These are phyloP conservation scores for Caenorhabditis japonica DNA, from an alignment of 2,888 invertebrate species.

Conservation along the genomic window DNA sequence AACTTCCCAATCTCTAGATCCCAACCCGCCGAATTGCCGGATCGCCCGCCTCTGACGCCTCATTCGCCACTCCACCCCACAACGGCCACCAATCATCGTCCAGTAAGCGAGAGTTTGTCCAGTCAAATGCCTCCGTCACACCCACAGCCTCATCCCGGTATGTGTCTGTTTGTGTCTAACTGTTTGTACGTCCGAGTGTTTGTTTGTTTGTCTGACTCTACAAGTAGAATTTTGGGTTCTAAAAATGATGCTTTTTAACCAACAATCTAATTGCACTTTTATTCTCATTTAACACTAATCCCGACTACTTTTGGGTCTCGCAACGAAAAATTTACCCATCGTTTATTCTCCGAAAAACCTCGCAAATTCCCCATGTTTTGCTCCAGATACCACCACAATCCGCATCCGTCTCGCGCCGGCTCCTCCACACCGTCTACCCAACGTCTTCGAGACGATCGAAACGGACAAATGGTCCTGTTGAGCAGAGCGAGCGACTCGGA, in stretches of 20 bases:
- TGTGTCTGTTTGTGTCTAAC: conserved; percentile 2
- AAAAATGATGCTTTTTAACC: no score
- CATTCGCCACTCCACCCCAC: not conserved
- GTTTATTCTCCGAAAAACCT: not conserved
- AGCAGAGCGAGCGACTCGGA: conserved; percentile 53
- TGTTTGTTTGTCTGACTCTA: no score
- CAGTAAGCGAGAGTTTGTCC: conserved; percentile 26
- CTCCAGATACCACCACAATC: conserved; percentile 31
- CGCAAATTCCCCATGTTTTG: not conserved
- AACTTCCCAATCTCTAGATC: no score
- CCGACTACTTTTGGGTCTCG: no score
- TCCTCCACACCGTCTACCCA: conserved; percentile 32
- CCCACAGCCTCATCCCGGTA: conserved; percentile 5
- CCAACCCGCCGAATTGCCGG: conserved; percentile 37
- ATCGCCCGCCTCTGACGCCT: conserved; percentile 23
- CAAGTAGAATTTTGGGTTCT: no score
- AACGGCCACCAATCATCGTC: conserved; percentile 6
- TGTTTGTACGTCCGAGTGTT: no score
- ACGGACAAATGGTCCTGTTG: conserved; percentile 52
- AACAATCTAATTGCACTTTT: no score
- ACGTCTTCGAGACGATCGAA: conserved; percentile 50
- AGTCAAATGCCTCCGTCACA: no score
- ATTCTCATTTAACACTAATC: no score
- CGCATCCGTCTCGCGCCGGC: conserved; percentile 38
- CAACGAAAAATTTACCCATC: no score